These are phyloP conservation scores for Porites divaricata DNA, from an alignment of 92 coral and sea anemone genomes.

Conservation along the genomic window DNA sequence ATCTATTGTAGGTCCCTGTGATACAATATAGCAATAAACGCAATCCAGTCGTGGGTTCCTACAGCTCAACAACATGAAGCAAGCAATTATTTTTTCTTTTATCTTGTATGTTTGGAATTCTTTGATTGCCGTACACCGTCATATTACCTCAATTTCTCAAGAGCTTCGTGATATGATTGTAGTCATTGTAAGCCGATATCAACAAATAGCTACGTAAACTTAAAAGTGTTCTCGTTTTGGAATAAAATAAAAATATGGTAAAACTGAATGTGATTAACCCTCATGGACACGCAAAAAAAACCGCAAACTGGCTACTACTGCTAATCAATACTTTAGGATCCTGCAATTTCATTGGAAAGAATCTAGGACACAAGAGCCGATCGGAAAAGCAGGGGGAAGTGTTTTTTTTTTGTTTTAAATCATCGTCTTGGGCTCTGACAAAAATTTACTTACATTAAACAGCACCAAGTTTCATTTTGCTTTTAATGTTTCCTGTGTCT, in stretches of 20 bases:
- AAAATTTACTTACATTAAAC: neutral
- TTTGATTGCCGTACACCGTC: conserved; percentile 8
- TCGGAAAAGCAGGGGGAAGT: conserved; percentile 22
- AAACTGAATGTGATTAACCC: neutral
- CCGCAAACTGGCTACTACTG: neutral
- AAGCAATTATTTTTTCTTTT: conserved; percentile 27
- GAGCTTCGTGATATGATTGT: conserved; percentile 53
- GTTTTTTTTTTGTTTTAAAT: neutral
- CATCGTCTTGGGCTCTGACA: conserved; percentile 8
- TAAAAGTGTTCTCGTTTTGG: conserved; percentile 1
- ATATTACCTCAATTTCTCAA: conserved; percentile 35
- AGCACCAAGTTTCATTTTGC: neutral
- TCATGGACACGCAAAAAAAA: conserved; percentile 6
- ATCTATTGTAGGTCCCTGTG: neutral
- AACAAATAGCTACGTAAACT: conserved; percentile 21
- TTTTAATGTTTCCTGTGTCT: neutral
- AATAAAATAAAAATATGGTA: conserved; percentile 16
- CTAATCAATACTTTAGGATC: conserved; percentile 11
- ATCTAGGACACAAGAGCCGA: neutral
- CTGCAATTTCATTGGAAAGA: neutral
- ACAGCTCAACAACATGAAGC: neutral
- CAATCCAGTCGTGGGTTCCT: conserved; percentile 2
- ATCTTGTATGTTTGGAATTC: conserved; percentile 26
- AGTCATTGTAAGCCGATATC: conserved; percentile 73
- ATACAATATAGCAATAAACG: neutral